A percentile compares a stretch with the other conserved stretches of the same genome.
Conservation (phyloP, 2,888 invertebrate genomes). For the Ennomos quercinarius region DNA sequence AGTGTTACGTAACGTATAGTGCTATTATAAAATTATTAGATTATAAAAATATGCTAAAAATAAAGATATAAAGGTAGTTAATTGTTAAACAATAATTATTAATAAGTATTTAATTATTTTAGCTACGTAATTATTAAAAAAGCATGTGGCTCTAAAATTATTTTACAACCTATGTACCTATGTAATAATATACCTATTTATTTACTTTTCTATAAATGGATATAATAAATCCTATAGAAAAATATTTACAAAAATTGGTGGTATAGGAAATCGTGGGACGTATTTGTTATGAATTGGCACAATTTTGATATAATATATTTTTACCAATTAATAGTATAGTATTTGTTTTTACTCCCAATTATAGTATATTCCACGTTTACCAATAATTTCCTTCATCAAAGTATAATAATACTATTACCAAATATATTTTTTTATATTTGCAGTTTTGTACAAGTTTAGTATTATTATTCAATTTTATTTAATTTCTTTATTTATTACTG, state of each 20-base stretch:
- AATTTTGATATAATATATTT: constrained; percentile 53
- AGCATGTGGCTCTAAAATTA: constrained; percentile 26
- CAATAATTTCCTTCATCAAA: constrained; percentile 2
- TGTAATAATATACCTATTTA: constrained; percentile 39
- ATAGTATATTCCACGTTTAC: constrained; percentile 11
- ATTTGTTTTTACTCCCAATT: background rate
- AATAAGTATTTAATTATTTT: constrained; percentile 2
- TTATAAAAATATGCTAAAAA: too few relatives aligned
- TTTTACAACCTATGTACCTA: constrained; percentile 17
- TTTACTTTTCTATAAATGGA: constrained; percentile 52
- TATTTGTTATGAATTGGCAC: constrained; percentile 59
- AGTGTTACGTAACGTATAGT: too few relatives aligned
- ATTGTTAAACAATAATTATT: constrained; percentile 1
- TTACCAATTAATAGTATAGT: constrained; percentile 15
- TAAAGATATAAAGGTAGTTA: too few relatives aligned
- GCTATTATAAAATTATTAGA: background rate
- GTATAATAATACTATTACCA: constrained; percentile 7
- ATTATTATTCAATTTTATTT: too few relatives aligned
- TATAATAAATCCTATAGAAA: constrained; percentile 64
- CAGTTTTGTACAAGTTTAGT: background rate
- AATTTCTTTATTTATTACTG: too few relatives aligned
- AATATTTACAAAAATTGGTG: constrained; percentile 65
- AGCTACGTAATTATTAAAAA: constrained; percentile 16
- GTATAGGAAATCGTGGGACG: constrained; percentile 57
- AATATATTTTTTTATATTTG: constrained; percentile 23